Conservation (phyloP, 2,888 invertebrate species). For the Melanostoma mellinum region DNA sequence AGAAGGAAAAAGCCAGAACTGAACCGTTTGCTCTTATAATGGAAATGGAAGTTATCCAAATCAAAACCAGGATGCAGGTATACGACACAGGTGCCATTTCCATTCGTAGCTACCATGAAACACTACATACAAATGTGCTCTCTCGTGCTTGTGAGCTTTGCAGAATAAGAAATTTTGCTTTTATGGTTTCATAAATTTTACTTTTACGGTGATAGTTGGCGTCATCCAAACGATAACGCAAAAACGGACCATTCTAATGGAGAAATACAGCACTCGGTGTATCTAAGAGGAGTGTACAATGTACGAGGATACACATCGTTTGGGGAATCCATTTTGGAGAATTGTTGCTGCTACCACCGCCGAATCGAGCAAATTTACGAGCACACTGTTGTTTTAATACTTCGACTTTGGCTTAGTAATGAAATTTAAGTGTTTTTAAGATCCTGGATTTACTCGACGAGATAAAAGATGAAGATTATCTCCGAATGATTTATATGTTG, state of each 20-base stretch:
- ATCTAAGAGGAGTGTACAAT: background rate
- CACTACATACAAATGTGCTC: no score
- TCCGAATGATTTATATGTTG: conserved; percentile 45
- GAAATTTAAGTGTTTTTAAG: conserved; percentile 68
- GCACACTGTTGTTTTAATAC: conserved; percentile 63
- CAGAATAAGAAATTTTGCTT: conserved; percentile 21
- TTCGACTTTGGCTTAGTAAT: conserved; percentile 46
- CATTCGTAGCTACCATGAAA: background rate
- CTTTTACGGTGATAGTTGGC: conserved; percentile 60
- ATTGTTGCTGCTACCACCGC: conserved; percentile 14
- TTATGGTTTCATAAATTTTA: conserved; percentile 63
- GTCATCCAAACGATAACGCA: conserved; percentile 60
- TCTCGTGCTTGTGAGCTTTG: background rate
- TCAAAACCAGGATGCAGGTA: background rate
- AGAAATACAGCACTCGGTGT: background rate
- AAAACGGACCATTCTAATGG: conserved; percentile 10
- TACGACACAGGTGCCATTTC: conserved; percentile 8
- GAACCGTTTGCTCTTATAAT: background rate
- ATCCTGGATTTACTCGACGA: conserved; percentile 41
- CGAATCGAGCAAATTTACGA: conserved; percentile 54
- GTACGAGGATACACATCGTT: no score
- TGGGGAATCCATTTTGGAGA: background rate
- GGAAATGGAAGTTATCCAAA: conserved; percentile 13
- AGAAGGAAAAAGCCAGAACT: background rate
- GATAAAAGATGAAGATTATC: conserved; percentile 64